Evolutionary conservation across 2,888 invertebrate genomes (phyloP).

Genomic region (Ellobium chinense): DNA sequence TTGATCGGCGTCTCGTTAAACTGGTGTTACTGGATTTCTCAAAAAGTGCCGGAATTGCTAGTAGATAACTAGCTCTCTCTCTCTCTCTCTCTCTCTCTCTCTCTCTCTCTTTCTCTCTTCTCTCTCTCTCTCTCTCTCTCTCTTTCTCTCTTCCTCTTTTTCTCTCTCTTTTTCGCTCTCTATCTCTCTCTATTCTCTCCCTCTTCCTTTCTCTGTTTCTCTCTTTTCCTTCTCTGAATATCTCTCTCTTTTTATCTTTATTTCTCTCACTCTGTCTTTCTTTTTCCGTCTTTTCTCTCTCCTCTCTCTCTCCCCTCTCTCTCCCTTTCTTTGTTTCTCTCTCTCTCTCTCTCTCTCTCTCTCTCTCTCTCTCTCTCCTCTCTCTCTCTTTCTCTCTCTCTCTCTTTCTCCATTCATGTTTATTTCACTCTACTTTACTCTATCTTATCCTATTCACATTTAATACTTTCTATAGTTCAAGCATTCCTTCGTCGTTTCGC

Average conservation of each 20-base stretch:
- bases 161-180: neutral
- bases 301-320: neutral
- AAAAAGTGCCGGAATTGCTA: too few species aligned
- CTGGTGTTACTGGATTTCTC: too few species aligned
- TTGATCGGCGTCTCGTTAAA: too few species aligned
- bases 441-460: too few species aligned
- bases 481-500: too few species aligned
- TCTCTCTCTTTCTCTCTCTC: neutral
- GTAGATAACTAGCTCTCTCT: too few species aligned
- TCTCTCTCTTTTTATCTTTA: neutral
- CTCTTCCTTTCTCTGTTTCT: neutral
- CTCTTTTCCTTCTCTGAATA: neutral
- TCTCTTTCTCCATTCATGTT: neutral
- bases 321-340: neutral
- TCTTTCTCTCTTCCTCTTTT: neutral
- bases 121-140: neutral
- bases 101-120: neutral
- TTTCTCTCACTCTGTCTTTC: neutral
- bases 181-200: neutral
- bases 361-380: neutral
- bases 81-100: neutral
- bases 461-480: too few species aligned
- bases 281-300: neutral
- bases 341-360: neutral
- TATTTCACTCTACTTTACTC: too few species aligned